A percentile compares a stretch with the other conserved stretches of the same genome.
Conservation (phyloP, 1,140 invertebrate species). For the Pseudomyrmex flavicornis region DNA sequence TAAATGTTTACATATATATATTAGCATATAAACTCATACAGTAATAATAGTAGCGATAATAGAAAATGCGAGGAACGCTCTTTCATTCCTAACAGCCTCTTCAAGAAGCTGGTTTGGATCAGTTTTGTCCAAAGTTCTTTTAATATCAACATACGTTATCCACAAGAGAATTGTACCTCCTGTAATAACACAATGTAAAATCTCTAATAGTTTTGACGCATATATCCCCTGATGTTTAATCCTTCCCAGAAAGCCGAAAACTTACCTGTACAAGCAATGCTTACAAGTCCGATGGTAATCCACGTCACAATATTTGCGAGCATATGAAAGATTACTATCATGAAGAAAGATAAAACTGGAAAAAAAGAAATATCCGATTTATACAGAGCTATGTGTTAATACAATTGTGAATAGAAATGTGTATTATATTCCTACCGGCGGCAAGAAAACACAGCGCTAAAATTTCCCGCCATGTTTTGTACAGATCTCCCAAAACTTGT, state of each 20-base stretch:
- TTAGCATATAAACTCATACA: conserved; percentile 82
- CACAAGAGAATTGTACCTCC: conserved; percentile 92
- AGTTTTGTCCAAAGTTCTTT: conserved; percentile 88
- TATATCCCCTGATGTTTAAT: too few species aligned
- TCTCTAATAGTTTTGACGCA: background rate
- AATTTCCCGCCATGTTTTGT: conserved; percentile 94
- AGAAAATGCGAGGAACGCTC: conserved; percentile 92
- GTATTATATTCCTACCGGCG: conserved; percentile 88
- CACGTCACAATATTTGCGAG: conserved; percentile 93
- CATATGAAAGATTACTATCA: conserved; percentile 94
- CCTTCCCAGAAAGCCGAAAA: background rate
- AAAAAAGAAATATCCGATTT: conserved; percentile 63
- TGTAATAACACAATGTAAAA: conserved; percentile 70
- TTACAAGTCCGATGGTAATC: conserved; percentile 93
- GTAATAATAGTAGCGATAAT: conserved; percentile 95
- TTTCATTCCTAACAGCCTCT: conserved; percentile 94
- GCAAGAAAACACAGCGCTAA: conserved; percentile 92
- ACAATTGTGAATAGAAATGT: conserved; percentile 10
- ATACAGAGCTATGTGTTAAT: background rate
- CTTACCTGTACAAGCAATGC: conserved; percentile 90
- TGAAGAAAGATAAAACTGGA: conserved; percentile 92
- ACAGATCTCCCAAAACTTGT: conserved; percentile 94
- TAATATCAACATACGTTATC: conserved; percentile 94
- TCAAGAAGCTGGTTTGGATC: conserved; percentile 87
- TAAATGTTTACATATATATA: conserved; percentile 35